phyloP scores from a whole-genome alignment of 2,113 vertebrate species.

The Nibea coibor region DNA sequence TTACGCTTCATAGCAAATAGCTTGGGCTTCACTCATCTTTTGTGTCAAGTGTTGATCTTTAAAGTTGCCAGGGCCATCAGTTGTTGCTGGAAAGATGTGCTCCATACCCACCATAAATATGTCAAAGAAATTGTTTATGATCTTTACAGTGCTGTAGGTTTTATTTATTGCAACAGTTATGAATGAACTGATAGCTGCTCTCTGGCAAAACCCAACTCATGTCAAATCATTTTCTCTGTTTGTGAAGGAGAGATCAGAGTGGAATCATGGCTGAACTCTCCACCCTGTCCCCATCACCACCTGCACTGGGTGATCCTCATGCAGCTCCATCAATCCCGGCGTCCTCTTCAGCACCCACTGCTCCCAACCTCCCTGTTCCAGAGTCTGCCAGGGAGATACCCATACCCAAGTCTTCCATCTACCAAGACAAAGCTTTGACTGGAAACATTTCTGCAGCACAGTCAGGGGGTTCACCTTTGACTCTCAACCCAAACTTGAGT shows the following conservation, averaged over 20 bases:
- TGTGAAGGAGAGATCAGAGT: constrained; percentile 58
- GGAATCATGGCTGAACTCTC: constrained; percentile 84
- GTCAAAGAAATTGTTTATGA: neutral
- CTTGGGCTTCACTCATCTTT: neutral
- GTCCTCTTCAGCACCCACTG: constrained; percentile 66
- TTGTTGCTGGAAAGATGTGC: neutral
- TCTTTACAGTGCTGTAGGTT: neutral
- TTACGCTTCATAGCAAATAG: neutral
- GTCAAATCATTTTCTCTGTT: constrained; percentile 19
- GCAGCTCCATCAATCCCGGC: constrained; percentile 71
- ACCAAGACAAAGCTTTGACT: constrained; percentile 71
- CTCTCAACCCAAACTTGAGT: constrained; percentile 4
- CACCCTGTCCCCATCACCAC: constrained; percentile 77
- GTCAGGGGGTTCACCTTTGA: neutral
- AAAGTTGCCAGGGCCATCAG: neutral
- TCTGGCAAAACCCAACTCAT: neutral
- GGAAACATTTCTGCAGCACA: constrained; percentile 26
- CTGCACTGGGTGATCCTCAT: constrained; percentile 73
- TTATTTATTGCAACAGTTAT: neutral
- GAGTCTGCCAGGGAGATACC: constrained; percentile 47
- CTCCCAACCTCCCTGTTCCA: constrained; percentile 53
- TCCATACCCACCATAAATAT: neutral
- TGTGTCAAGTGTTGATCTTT: neutral
- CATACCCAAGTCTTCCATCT: constrained; percentile 78
- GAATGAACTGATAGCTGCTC: neutral